Evolutionary conservation across 64 coral and sea anemone species (phyloP).

Genomic region (Dendronephthya gigantea): DNA sequence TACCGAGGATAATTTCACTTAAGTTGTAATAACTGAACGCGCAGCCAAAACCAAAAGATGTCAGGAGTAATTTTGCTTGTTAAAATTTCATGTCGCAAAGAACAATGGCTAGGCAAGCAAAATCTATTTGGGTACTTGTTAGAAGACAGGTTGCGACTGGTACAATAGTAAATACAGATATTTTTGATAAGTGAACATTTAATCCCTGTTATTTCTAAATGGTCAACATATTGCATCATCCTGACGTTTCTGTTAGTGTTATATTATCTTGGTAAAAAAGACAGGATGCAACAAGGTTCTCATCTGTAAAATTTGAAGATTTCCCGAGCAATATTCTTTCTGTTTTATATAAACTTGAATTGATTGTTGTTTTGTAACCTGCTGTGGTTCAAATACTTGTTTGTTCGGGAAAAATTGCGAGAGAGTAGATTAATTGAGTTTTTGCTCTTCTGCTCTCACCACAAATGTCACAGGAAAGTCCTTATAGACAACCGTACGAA

Average conservation of each 20-base stretch:
- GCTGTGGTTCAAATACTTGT: too few relatives aligned
- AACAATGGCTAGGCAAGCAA: not conserved
- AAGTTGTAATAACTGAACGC: not conserved
- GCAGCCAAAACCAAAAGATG: not conserved
- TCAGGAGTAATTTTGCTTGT: not conserved
- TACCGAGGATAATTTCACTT: not conserved
- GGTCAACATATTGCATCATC: not conserved
- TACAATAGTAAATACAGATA: not conserved
- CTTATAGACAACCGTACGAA: too few relatives aligned
- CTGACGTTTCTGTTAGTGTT: not conserved
- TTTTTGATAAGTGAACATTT: not conserved
- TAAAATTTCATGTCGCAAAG: not conserved
- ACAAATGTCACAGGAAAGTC: too few relatives aligned
- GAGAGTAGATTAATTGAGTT: too few relatives aligned
- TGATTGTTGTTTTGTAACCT: too few relatives aligned
- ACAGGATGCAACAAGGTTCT: too few relatives aligned
- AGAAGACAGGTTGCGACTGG: not conserved
- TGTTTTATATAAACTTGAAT: too few relatives aligned
- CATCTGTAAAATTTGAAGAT: too few relatives aligned
- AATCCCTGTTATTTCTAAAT: not conserved
- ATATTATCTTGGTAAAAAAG: too few relatives aligned
- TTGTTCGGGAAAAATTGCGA: too few relatives aligned
- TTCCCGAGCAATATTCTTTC: too few relatives aligned
- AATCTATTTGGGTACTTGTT: not conserved
- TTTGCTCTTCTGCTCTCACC: too few relatives aligned